Evolutionary conservation across 30 jellyfish, hydroid and myxozoan species (phyloP).

Genomic region (Sanderia malayensis): DNA sequence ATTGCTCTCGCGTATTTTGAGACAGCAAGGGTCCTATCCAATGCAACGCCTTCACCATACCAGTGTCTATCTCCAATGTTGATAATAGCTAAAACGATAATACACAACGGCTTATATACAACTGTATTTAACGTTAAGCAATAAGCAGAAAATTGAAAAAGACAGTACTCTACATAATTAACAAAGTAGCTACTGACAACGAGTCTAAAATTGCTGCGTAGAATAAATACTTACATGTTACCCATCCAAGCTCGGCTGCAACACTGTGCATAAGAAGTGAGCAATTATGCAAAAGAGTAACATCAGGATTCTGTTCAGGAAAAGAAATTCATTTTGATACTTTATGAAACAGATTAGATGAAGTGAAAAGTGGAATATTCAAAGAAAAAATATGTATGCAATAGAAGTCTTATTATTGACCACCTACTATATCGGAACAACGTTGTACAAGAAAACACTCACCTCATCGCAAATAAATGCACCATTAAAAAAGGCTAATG

Average conservation of each 20-base stretch:
- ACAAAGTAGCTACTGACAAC: too few relatives aligned
- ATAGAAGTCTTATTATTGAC: not conserved
- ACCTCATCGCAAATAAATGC: conserved; percentile 65
- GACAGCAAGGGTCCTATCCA: conserved; percentile 30
- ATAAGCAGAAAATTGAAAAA: too few relatives aligned
- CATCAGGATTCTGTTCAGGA: not conserved
- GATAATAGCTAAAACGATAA: conserved; percentile 35
- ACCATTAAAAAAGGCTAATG: conserved; percentile 56
- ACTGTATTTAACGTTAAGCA: too few relatives aligned
- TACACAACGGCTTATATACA: too few relatives aligned
- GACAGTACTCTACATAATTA: too few relatives aligned
- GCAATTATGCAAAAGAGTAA: conserved; percentile 25
- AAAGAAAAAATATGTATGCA: not conserved
- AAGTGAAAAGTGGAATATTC: conserved; percentile 3
- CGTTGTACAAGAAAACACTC: not conserved
- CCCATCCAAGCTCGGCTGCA: conserved; percentile 50
- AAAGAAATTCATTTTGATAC: not conserved
- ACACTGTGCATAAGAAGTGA: conserved; percentile 26
- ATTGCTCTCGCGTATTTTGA: conserved; percentile 40
- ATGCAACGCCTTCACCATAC: conserved; percentile 35
- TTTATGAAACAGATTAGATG: conserved; percentile 29
- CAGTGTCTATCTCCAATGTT: conserved; percentile 59
- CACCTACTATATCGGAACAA: too few relatives aligned
- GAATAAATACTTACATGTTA: conserved; percentile 37
- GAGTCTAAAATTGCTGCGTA: too few relatives aligned